Evolutionary conservation across 2,797 vertebrate species (phyloP), one percentile per base, ranked within the genome.

Genomic region (Mus minutoides): DNA sequence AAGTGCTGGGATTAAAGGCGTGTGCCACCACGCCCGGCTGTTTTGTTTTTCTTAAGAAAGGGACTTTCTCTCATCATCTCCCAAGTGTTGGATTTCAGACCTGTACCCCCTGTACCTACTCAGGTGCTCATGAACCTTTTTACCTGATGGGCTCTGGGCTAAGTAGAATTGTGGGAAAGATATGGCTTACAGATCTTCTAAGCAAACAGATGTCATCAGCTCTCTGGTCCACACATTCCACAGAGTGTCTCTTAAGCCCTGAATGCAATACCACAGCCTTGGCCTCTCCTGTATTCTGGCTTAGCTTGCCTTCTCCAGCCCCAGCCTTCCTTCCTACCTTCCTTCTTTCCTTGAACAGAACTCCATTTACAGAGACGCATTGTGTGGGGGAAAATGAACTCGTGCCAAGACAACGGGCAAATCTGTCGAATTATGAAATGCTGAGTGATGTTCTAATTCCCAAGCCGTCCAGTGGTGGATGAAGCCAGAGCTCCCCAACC

Each of bases 361-460:
- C 80, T 86, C 95, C 54, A 87, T 94, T 92, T 89, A 60, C 49
- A 90, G 92, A 62, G 82, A 95, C 40, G 46, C 75, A 64, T 88
- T 54, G 8, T 40, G 62, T 43, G 62, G 88, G 88, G 86, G 73
- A 67, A 95, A 96, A 95, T 85, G 86, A 96, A 91, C 62, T 79
- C 69, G 73, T 46, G 80, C 93, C 97, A 96, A 95, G 88, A 96
- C 92, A 95, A 89, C 0, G 4, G 80, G 92, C 46, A 86, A 84
- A 84, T 91, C 96, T 92, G 88, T 92, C 34, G 24, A 94, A 95
- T 97, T 96, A 96, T 91, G 95, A 97, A 97, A 96, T 79, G 92
- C 94, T 89, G 94, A 96, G 91, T 90, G 92, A 95, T 92, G 82
- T 91, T 95, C 95, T 96, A 96, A 96, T 97, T 97, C 97, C 94